A percentile compares a stretch with the other conserved stretches of the same genome.
Evolutionary conservation across 2,888 invertebrate genomes (phyloP).

Genomic region (Ophion slaviceki): DNA sequence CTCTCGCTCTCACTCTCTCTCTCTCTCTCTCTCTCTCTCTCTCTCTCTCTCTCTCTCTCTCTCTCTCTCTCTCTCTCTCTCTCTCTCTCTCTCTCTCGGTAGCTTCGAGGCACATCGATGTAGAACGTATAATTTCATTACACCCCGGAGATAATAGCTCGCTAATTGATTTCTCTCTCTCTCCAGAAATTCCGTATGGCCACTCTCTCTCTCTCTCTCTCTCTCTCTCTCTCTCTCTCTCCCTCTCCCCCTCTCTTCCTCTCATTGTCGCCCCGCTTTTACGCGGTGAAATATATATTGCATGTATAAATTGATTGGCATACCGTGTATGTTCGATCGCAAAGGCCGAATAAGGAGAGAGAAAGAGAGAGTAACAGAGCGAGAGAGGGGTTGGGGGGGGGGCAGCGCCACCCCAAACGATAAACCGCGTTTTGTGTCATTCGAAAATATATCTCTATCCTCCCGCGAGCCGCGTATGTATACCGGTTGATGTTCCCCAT

Average conservation of each 20-base stretch:
- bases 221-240: background rate
- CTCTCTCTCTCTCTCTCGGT: background rate
- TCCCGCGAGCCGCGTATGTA: constrained; percentile 11
- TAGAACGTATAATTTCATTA: constrained; percentile 71
- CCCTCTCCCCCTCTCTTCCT: background rate
- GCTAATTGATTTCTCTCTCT: constrained; percentile 70
- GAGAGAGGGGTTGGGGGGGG: constrained; percentile 1
- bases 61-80: background rate
- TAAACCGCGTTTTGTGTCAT: constrained; percentile 58
- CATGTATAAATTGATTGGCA: constrained; percentile 41
- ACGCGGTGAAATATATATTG: constrained; percentile 34
- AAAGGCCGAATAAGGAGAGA: constrained; percentile 30
- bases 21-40: background rate
- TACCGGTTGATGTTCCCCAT: constrained; percentile 14
- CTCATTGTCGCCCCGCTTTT: constrained; percentile 4
- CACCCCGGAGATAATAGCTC: constrained; percentile 70
- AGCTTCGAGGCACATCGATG: constrained; percentile 61
- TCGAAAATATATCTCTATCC: constrained; percentile 55
- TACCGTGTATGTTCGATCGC: constrained; percentile 34
- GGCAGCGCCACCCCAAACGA: constrained; percentile 37
- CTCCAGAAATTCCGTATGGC: constrained; percentile 37
- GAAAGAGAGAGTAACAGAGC: background rate
- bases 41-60: background rate
- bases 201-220: constrained; percentile 1
- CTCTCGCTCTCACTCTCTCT: background rate